phyloP scores from a whole-genome alignment of 1,140 invertebrate species.

The Teleogryllus occipitalis region DNA sequence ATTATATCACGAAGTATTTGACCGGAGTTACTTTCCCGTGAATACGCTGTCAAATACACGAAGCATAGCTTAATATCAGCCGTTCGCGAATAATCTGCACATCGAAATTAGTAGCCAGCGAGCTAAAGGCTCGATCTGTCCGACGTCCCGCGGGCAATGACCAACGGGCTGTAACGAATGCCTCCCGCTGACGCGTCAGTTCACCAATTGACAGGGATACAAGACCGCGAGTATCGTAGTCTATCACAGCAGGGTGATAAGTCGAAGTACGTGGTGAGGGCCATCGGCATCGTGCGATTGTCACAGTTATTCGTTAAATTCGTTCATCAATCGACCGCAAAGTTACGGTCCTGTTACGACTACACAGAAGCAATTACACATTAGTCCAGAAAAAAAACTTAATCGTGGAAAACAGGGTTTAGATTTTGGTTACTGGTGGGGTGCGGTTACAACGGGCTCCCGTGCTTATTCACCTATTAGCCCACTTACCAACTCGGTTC shows the following conservation, averaged over 20 bases:
- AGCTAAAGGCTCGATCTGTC: not conserved
- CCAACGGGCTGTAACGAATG: not conserved
- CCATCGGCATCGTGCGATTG: not conserved
- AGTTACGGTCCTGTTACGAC: not conserved
- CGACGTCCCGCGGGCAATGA: not conserved
- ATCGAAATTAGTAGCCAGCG: too few species aligned
- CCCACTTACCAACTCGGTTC: not conserved
- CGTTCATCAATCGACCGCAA: not conserved
- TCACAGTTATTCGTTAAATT: not conserved
- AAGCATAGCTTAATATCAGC: too few species aligned
- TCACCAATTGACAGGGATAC: not conserved
- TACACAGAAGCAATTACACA: not conserved
- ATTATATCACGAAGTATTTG: too few species aligned
- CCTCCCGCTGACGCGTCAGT: not conserved
- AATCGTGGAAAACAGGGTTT: not conserved
- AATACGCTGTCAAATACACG: too few species aligned
- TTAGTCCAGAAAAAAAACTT: not conserved
- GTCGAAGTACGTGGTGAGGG: not conserved
- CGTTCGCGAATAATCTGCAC: too few species aligned
- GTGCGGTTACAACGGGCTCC: not conserved
- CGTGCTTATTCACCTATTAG: constrained; percentile 7
- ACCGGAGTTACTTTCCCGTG: too few species aligned
- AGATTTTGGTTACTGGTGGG: not conserved
- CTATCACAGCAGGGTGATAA: not conserved
- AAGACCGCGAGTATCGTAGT: not conserved